These are phyloP conservation scores for Synchiropus splendidus DNA, from an alignment of 2,113 vertebrate genomes.

Conservation along the genomic window DNA sequence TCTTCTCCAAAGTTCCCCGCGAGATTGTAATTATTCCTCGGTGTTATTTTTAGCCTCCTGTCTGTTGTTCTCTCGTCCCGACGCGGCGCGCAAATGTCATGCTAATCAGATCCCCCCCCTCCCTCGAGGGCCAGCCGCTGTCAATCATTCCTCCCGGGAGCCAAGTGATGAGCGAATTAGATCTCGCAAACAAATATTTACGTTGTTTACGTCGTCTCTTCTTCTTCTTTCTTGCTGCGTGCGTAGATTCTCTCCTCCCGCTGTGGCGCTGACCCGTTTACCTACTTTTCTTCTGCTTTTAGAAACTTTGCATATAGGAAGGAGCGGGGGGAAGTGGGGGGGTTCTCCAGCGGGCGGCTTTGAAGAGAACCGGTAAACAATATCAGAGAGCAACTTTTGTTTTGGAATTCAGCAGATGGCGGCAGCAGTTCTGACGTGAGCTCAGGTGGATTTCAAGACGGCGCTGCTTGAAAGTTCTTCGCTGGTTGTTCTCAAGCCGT, in stretches of 20 bases:
- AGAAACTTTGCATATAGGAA: constrained; percentile 15
- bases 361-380: constrained; percentile 9
- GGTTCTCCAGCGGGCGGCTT: no score
- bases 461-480: no score
- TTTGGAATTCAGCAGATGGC: constrained; percentile 16
- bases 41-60: constrained; percentile 23
- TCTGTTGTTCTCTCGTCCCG: constrained; percentile 36
- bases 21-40: no score
- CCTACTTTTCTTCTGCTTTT: constrained; percentile 8
- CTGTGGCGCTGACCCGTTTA: constrained; percentile 13
- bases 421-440: no score
- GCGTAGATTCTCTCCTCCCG: constrained; percentile 2
- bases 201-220: not conserved
- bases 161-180: constrained; percentile 38
- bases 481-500: no score
- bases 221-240: not conserved
- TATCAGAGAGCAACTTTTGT: constrained; percentile 8
- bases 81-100: constrained; percentile 46
- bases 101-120: constrained; percentile 43
- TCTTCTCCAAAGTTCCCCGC: not conserved
- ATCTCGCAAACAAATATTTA: constrained; percentile 15
- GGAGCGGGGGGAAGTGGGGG: not conserved
- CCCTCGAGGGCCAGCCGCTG: constrained; percentile 38
- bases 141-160: constrained; percentile 44
- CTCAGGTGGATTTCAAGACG: no score